phyloP scores from a whole-genome alignment of 2,113 vertebrate species.

The Phrynosoma platyrhinos region DNA sequence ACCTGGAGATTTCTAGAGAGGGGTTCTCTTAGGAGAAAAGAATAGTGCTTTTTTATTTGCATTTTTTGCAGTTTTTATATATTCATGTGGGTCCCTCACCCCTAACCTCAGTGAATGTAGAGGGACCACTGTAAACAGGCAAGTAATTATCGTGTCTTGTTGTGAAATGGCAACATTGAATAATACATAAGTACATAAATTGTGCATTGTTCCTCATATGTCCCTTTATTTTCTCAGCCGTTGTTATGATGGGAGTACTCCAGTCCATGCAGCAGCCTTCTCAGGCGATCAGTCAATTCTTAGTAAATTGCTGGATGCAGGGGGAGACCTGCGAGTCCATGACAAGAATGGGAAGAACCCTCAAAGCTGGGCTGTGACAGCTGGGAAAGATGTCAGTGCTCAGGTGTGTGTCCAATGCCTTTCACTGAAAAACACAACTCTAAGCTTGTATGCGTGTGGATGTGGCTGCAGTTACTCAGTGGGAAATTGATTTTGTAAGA shows the following conservation, averaged over 20 bases:
- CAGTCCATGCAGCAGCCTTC: constrained; percentile 87
- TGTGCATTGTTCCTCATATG: too few species aligned
- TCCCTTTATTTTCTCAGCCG: constrained; percentile 71
- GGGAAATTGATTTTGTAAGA: background rate
- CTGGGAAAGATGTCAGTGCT: constrained; percentile 74
- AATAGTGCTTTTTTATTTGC: too few species aligned
- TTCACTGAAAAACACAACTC: background rate
- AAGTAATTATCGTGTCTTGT: too few species aligned
- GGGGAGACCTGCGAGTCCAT: constrained; percentile 86
- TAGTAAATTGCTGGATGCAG: constrained; percentile 83
- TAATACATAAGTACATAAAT: background rate
- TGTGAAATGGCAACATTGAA: background rate
- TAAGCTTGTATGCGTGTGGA: background rate
- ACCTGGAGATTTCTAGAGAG: too few species aligned
- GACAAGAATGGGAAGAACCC: constrained; percentile 80
- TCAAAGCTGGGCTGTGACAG: constrained; percentile 80
- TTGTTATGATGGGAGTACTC: constrained; percentile 86
- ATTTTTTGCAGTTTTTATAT: too few species aligned
- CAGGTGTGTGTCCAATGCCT: constrained; percentile 67
- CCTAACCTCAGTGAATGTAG: too few species aligned
- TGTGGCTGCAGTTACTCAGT: background rate
- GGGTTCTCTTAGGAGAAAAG: too few species aligned
- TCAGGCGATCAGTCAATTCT: constrained; percentile 85
- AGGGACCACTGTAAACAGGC: background rate
- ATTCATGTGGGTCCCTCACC: too few species aligned